Conservation (phyloP, 1,140 invertebrate species). For the Atta cephalotes region DNA sequence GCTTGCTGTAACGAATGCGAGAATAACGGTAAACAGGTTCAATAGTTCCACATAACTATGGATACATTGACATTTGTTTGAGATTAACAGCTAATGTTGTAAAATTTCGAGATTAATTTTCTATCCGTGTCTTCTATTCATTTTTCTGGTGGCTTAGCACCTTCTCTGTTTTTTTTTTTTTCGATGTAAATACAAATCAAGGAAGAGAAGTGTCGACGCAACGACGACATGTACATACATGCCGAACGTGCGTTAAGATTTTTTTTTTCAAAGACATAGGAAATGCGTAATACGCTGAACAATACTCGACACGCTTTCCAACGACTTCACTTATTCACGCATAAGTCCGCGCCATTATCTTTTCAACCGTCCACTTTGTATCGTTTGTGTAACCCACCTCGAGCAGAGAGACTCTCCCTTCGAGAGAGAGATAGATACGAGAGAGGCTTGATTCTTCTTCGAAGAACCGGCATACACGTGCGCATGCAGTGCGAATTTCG, state of each 20-base stretch:
- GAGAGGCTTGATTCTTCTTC: constrained; percentile 13
- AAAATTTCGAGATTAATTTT: too few species aligned
- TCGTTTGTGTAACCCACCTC: constrained; percentile 44
- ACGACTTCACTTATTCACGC: constrained; percentile 73
- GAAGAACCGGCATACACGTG: background rate
- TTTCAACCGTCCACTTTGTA: constrained; percentile 77
- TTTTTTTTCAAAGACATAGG: constrained; percentile 76
- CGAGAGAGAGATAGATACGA: constrained; percentile 1
- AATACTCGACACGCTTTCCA: constrained; percentile 76
- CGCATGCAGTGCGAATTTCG: constrained; percentile 26
- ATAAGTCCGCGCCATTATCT: constrained; percentile 72
- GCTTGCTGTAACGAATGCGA: background rate
- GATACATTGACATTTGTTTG: background rate
- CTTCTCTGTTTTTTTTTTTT: constrained; percentile 25
- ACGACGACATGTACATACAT: constrained; percentile 56
- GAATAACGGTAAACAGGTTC: background rate
- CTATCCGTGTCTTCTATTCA: constrained; percentile 14
- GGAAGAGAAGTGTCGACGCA: constrained; percentile 53
- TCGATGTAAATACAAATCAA: constrained; percentile 71
- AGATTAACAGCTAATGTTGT: background rate
- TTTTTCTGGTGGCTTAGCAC: constrained; percentile 54
- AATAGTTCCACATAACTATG: constrained; percentile 7
- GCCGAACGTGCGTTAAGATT: constrained; percentile 57
- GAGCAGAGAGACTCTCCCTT: constrained; percentile 7
- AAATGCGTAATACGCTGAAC: constrained; percentile 75